A percentile compares a stretch with the other conserved stretches of the same genome.
Evolutionary conservation across 2,797 vertebrate species (phyloP).

Genomic region (Pelochelys cantorii): DNA sequence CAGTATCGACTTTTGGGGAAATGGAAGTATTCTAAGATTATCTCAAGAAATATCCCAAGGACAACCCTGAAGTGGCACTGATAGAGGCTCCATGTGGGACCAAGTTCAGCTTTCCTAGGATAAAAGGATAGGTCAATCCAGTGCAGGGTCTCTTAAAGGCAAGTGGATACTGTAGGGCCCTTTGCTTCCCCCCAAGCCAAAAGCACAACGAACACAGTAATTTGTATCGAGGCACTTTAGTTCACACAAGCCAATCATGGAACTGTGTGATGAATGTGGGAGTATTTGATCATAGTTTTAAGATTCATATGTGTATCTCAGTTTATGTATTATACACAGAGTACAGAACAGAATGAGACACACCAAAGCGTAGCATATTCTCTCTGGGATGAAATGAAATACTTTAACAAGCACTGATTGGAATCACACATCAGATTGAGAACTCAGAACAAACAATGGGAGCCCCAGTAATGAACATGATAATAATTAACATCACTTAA

Average conservation of each 20-base stretch:
- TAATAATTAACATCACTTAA: neutral
- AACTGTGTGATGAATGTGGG: neutral
- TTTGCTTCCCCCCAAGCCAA: neutral
- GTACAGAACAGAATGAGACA: neutral
- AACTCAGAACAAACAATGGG: neutral
- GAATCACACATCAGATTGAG: neutral
- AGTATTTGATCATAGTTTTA: neutral
- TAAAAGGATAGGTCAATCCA: neutral
- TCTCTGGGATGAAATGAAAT: neutral
- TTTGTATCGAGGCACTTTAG: neutral
- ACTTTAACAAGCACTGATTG: neutral
- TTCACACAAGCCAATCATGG: neutral
- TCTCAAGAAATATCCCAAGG: neutral
- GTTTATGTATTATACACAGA: neutral
- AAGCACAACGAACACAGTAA: neutral
- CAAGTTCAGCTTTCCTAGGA: neutral
- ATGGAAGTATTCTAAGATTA: neutral
- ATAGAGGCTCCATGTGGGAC: neutral
- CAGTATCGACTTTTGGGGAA: neutral
- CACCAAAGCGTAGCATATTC: neutral
- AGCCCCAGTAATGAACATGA: neutral
- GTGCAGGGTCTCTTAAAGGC: fast-evolving
- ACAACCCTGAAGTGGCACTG: neutral
- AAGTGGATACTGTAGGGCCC: neutral
- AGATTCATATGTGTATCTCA: neutral